Evolutionary conservation across 2,888 invertebrate species (phyloP), one percentile per base, ranked within the genome.

Genomic region (Habrosyne pyritoides): DNA sequence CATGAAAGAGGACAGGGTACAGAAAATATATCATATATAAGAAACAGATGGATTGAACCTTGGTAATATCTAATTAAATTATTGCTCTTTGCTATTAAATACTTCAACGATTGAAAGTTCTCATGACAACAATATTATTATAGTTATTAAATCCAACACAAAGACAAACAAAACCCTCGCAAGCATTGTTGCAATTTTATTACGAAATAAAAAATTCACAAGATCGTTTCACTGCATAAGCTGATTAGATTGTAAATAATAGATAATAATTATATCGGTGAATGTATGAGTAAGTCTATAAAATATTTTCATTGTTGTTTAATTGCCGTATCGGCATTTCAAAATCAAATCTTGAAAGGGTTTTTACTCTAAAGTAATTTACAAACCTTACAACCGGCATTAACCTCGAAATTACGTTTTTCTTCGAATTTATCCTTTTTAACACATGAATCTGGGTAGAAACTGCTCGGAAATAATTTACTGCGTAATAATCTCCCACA

Each of bases 191-290:
- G 42, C 42, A 67, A 66, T 68, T 67, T 69, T 69, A 75, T 72
- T 56, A 62, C 54, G 56, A 63, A 52, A 52, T 61, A 68, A 73
- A 66, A 67, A 69, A 46, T 67, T 56, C 60, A 66, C 48, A 42
- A 42, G 42, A 42, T 42, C 14, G 62, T 63, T 58, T 61, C 63
- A 65, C 55, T 63, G 63, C 65, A 62, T 66, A 64, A 59, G 64
- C 71, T 63, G 67, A 75, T 75, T 68, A 72, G 66, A 64, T 57
- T 53, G 59, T 50, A 69, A 67, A 74, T 74, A 52, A 53, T 54
- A 55, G 21, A 58, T 51, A 54, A 30, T 54, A 46, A 58, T 58
- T 55, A 58, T 55, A 61, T 56, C 47, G 56, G 53, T 21, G 48
- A 55, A 52, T 59, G 53, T 54, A 53, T 59, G 60, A 57, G 24